Base-by-base conservation (phyloP, 2,797 vertebrate genomes). In the Hemitrygon akajei region DNA sequence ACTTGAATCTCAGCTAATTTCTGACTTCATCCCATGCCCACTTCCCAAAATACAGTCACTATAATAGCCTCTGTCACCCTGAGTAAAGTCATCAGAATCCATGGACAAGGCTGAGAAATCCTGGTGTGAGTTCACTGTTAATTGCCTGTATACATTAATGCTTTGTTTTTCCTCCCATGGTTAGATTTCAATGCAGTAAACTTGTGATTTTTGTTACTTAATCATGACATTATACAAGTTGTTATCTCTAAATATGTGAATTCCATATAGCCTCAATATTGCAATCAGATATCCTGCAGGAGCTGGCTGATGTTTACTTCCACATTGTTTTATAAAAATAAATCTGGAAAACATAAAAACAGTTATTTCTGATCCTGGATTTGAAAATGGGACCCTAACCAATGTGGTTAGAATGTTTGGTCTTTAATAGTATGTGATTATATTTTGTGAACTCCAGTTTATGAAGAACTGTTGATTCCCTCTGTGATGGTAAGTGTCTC, bases 401-500 rank as follows among this genome's bases (percentile, higher is more conserved):
- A 75, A 71, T 25, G 56, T 25, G 91, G 27, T 69, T 47, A 56
- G 40, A 76, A 93, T 56, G 91, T 93, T 91, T 76, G 47, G 40
- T 75, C 40, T 76, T 93, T 76, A 93, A 93, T 75, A 76, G 91
- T 27, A 76, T 75, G 58, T 91, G 66, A 91, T 91, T 63, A 84
- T 84, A 69, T 92, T 37, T 47, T 40, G 71, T 93, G 91, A 76
- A 75, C 69, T 93, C 91, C 91, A 93, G 10, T 93, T 93, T 75
- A n/a, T 93, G 91, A 93, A 93, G 91, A 93, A 76, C 71, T 93
- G 71, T 76, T 69, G 40, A 69, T 93, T 58, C 91, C 37, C 40
- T 93, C 40, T 93, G 73, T 93, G 91, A 93, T 93, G 91, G 91
- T 93, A 93, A 76, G 91, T 93, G 91, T 93, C 91, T 93, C 25